phyloP scores from a whole-genome alignment of 1,140 invertebrate genomes.

The Muscidifurax raptorellus region DNA sequence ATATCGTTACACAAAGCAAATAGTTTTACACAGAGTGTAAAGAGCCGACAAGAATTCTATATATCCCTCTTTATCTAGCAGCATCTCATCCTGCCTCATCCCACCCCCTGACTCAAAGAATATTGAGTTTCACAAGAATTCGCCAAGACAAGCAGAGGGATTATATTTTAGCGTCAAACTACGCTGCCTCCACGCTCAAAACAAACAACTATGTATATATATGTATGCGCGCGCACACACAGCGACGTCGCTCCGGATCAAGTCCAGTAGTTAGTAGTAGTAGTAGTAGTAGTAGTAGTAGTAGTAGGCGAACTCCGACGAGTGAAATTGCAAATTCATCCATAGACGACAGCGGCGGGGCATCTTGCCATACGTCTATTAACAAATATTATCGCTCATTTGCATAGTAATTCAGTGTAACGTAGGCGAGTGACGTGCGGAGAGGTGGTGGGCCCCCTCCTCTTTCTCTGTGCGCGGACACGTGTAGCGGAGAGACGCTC shows the following conservation, averaged over 20 bases:
- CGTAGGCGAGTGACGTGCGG: not conserved
- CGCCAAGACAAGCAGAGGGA: not conserved
- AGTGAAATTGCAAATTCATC: conserved; percentile 47
- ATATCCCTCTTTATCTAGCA: too few species aligned
- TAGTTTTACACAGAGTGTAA: not conserved
- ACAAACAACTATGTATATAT: too few species aligned
- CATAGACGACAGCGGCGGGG: not conserved
- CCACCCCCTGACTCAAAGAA: not conserved
- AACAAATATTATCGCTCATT: conserved; percentile 54
- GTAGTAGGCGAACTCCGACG: not conserved
- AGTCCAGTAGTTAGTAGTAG: conserved; percentile 1
- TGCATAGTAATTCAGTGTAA: conserved; percentile 51
- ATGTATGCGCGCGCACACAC: too few species aligned
- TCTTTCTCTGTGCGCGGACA: conserved; percentile 23
- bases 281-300: not conserved
- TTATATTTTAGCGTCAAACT: not conserved
- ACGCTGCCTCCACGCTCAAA: not conserved
- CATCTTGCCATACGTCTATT: conserved; percentile 47
- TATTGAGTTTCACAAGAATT: not conserved
- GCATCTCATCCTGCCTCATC: not conserved
- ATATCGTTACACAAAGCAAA: conserved; percentile 1
- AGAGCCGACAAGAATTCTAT: not conserved
- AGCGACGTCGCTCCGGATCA: not conserved
- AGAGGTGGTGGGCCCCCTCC: not conserved
- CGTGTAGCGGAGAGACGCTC: conserved; percentile 44